A percentile compares a stretch with the other conserved stretches of the same genome.
These are phyloP conservation scores for Charaxes varanes DNA, from an alignment of 1,140 invertebrate species.

Conservation along the genomic window DNA sequence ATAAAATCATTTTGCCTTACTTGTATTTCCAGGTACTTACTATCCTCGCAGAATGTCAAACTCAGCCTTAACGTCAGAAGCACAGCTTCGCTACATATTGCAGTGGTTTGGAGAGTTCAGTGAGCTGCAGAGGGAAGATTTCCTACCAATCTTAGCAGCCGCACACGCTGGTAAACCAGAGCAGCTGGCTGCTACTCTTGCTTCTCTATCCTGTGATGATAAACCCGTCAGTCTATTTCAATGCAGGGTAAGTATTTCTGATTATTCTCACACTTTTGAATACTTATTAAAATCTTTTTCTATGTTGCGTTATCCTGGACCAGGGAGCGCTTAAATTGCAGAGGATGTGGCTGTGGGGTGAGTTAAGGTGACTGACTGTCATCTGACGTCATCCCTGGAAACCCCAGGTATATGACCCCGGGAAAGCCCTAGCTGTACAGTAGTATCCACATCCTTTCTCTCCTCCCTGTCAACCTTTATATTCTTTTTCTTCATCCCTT, in stretches of 20 bases:
- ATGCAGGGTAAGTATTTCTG: conserved; percentile 80
- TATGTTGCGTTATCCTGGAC: no score
- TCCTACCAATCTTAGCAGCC: conserved; percentile 82
- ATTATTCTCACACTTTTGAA: not conserved
- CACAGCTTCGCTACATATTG: conserved; percentile 84
- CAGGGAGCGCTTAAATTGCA: no score
- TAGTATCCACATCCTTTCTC: no score
- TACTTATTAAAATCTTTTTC: no score
- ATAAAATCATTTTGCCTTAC: no score
- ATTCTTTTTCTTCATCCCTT: no score
- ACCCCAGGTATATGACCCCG: no score
- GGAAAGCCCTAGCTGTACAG: no score
- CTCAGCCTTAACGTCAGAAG: conserved; percentile 75
- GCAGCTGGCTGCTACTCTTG: conserved; percentile 82
- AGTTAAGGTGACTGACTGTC: no score
- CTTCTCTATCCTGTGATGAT: conserved; percentile 79
- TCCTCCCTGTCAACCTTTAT: no score
- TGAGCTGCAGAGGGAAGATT: conserved; percentile 88
- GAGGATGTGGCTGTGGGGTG: no score
- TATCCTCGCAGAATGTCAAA: conserved; percentile 53
- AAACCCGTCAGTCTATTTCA: conserved; percentile 91
- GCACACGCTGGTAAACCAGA: conserved; percentile 79
- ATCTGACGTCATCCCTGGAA: no score
- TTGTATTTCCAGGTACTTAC: conserved; percentile 21
- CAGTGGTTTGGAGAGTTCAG: conserved; percentile 94